Evolutionary conservation across 2,888 invertebrate genomes (phyloP), one percentile per base, ranked within the genome.

Genomic region (Carabus problematicus): DNA sequence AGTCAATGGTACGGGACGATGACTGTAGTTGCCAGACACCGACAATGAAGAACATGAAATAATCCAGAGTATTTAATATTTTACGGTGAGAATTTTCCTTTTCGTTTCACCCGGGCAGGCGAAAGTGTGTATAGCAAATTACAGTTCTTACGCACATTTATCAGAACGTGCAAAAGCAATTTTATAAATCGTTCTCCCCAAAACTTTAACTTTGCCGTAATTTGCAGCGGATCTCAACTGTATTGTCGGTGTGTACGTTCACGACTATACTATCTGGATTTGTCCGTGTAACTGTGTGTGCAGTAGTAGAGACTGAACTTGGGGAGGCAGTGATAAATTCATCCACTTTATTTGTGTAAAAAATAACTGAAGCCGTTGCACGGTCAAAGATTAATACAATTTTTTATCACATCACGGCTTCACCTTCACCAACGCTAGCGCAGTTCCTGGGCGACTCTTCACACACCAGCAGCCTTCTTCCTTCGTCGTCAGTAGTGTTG

Each of bases 161-260:
- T 69, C 69, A 62, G 62, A 69, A 69, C 56, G 62, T 62, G 61
- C 41, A 69, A 69, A 62, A 62, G 69, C 61, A 69, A 69, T 69
- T 61, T 62, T 62, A 69, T 62, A 69, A 69, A 69, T 69, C 61
- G 69, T 41, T 69, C 29, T 69, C 69, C 69, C 56, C 55, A 52
- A 69, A 62, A 67, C 67, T 69, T 62, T 69, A 69, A 69, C 69
- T 69, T n/a, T 55, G 69, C 16, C 62, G 62, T 69, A 69, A 69
- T 69, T 69, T 62, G 61, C 62, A 54, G 54, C 49, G 67, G 54
- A 60, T 69, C 69, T 49, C 66, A 59, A 47, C 55, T 62, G 55
- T 68, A 68, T 68, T 68, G 68, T 43, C 11, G 9, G 16, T 12
- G 12, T 47, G 47, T 16, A 29, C 29, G 29, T 29, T 6, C 29